phyloP scores from a whole-genome alignment of 2,888 invertebrate genomes.

The Pinctada fucata region DNA sequence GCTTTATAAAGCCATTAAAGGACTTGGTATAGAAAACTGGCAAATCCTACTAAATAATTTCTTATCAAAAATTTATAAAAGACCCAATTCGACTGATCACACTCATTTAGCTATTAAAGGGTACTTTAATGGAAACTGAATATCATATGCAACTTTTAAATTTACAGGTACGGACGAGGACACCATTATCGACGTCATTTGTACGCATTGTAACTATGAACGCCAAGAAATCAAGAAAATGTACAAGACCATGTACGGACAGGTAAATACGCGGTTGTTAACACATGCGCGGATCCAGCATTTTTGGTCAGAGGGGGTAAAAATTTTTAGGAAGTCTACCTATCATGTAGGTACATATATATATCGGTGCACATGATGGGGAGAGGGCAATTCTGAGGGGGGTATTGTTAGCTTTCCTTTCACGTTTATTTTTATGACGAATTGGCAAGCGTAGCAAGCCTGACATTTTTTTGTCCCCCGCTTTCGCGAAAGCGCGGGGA shows the following conservation, averaged over 20 bases:
- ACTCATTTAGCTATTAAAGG: too few relatives aligned
- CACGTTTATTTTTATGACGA: too few relatives aligned
- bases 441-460: too few relatives aligned
- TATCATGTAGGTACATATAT: too few relatives aligned
- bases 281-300: background rate
- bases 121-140: background rate
- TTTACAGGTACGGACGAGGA: constrained; percentile 49
- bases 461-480: too few relatives aligned
- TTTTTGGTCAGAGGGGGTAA: too few relatives aligned
- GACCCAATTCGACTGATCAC: too few relatives aligned
- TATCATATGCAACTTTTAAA: background rate
- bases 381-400: too few relatives aligned
- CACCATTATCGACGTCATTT: constrained; percentile 59
- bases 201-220: constrained; percentile 57
- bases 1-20: constrained; percentile 71
- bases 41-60: background rate
- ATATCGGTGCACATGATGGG: too few relatives aligned
- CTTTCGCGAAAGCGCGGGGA: too few relatives aligned
- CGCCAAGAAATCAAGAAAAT: constrained; percentile 58
- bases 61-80: background rate
- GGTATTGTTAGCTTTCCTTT: too few relatives aligned
- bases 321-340: too few relatives aligned
- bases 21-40: constrained; percentile 57
- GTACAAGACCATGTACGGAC: constrained; percentile 60
- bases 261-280: constrained; percentile 42